phyloP scores from a whole-genome alignment of 2,797 vertebrate species.

The Hippocampus kuda region DNA sequence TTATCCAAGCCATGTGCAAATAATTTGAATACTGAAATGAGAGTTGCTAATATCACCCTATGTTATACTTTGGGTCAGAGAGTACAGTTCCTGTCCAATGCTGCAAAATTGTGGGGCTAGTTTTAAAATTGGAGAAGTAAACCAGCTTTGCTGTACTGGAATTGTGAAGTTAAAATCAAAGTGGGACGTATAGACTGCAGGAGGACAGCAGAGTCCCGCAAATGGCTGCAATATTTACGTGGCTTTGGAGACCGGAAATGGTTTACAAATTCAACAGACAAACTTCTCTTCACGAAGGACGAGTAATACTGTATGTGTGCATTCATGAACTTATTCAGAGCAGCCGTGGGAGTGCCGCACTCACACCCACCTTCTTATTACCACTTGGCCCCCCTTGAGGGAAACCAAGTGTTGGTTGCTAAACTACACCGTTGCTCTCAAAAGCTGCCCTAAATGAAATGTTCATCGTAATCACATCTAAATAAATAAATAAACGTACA shows the following conservation, averaged over 20 bases:
- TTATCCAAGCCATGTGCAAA: neutral
- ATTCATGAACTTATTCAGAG: constrained; percentile 23
- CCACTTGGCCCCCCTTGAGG: constrained; percentile 17
- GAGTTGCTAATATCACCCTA: neutral
- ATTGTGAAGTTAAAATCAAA: constrained; percentile 24
- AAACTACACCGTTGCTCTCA: neutral
- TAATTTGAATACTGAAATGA: neutral
- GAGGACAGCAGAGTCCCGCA: neutral
- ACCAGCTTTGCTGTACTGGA: constrained; percentile 8
- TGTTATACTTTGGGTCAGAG: neutral
- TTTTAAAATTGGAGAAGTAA: constrained; percentile 19
- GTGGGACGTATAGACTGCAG: constrained; percentile 12
- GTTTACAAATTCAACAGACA: neutral
- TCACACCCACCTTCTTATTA: constrained; percentile 15
- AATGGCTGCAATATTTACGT: neutral
- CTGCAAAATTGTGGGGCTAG: constrained; percentile 4
- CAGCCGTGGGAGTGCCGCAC: constrained; percentile 18
- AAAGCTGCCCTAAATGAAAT: constrained; percentile 1
- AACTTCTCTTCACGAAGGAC: constrained; percentile 25
- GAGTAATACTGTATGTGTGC: constrained; percentile 24
- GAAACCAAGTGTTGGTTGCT: neutral
- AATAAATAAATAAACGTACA: neutral
- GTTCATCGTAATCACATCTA: neutral
- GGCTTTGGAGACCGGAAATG: neutral
- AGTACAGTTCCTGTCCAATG: constrained; percentile 1